These are phyloP conservation scores for Bombus soroeensis DNA, from an alignment of 1,140 invertebrate species.

Conservation along the genomic window DNA sequence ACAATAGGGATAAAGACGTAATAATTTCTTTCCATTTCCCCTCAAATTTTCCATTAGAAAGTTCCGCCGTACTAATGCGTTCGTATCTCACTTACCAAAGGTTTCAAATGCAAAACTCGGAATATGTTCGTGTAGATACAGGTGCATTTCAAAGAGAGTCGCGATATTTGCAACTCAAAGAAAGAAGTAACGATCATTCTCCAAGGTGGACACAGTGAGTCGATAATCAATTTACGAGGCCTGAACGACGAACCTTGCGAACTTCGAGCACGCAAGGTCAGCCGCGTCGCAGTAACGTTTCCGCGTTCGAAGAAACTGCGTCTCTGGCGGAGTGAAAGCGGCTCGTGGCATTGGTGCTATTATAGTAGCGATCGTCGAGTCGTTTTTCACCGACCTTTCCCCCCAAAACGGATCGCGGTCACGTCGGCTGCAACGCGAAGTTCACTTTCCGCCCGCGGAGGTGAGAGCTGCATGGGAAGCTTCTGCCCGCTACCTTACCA, in stretches of 20 bases:
- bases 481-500: constrained; percentile 80
- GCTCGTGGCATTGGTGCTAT: constrained; percentile 77
- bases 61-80: too few species aligned
- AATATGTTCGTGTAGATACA: not conserved
- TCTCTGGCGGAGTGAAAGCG: constrained; percentile 78
- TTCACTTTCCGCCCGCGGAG: constrained; percentile 81
- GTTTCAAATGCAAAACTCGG: too few species aligned
- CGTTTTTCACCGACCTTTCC: constrained; percentile 77
- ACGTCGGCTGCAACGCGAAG: constrained; percentile 66
- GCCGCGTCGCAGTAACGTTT: not conserved
- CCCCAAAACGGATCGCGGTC: constrained; percentile 76
- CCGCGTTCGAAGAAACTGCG: constrained; percentile 51
- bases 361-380: constrained; percentile 72
- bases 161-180: too few species aligned
- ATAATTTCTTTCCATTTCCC: too few species aligned
- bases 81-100: too few species aligned
- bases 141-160: not conserved
- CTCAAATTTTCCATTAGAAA: too few species aligned
- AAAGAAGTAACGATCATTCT: not conserved
- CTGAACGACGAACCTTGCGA: not conserved
- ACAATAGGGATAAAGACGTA: too few species aligned
- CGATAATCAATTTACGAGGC: not conserved
- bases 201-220: not conserved
- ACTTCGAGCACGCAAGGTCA: constrained; percentile 15
- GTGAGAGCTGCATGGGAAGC: constrained; percentile 83